Base-by-base conservation (phyloP, 1,140 invertebrate species). In the Drosophila ambigua region DNA sequence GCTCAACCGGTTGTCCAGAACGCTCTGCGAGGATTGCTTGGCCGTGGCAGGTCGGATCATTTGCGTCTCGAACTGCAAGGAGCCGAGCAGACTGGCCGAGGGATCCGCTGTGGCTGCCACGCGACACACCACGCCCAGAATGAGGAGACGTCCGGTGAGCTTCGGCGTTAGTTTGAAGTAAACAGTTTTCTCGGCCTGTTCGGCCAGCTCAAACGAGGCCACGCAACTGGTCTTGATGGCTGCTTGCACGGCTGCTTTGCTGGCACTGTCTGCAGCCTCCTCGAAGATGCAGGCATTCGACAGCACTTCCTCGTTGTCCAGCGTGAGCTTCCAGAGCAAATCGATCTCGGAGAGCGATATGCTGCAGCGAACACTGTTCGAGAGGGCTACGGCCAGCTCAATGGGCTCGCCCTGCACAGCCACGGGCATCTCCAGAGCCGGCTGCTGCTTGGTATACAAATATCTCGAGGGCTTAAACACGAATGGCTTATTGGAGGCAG, bases 341-440 rank as follows among this genome's bases (percentile, higher is more conserved):
- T 95, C 94, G 4, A 98, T 93, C 72, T 85, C 69, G 2, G 81
- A 68, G 13, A 85, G 72, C 4, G 49, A 46, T 23, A 85, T 81
- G 11, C 82, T 46, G 54, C 82, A 85, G 9, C 74, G 78, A 11
- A 85, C 78, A 16, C 82, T 87, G 93, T 98, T 98, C 48, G 94
- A 92, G 43, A 98, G 92, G 49, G 94, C 94, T 26, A 98, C 92
- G 53, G 95, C 95, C 54, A 98, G 93, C 91, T 95, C 95, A 52
- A 98, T 95, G 8, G 95, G 95, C 92, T 98, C 98, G 88, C 95
- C 95, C 77, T 96, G 93, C 67, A 97, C 95, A 24, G 95, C 95
- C 46, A 95, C 92, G 8, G 96, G 95, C 78, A 94, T 59, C 5
- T 92, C 91, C 20, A 72, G 94, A 15, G 91, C 92, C 55, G 93